Evolutionary conservation across 1,140 invertebrate genomes (phyloP).

Genomic region (Atta texana): DNA sequence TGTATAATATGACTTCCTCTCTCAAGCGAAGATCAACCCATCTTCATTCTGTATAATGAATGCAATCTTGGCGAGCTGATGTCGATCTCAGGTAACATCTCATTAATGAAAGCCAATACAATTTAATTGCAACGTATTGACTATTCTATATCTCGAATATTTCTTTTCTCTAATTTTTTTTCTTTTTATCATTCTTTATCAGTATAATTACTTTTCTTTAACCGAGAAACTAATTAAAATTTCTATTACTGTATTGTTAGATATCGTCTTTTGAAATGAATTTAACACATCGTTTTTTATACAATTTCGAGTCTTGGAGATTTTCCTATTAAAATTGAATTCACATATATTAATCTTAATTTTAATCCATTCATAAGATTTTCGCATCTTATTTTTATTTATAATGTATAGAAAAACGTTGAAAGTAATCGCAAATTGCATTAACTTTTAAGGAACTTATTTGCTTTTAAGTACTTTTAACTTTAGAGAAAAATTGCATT

Average conservation of each 20-base stretch:
- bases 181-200: neutral
- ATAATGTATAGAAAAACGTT: neutral
- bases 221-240: slow-evolving; percentile 18
- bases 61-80: slow-evolving; percentile 59
- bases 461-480: too few species aligned
- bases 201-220: neutral
- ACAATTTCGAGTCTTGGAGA: neutral
- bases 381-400: slow-evolving; percentile 3
- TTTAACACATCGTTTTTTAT: neutral
- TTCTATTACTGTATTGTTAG: neutral
- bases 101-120: slow-evolving; percentile 53
- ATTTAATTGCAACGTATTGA: slow-evolving; percentile 53
- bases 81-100: slow-evolving; percentile 62
- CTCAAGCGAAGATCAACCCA: neutral
- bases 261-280: neutral
- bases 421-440: neutral
- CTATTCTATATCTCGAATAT: slow-evolving; percentile 37
- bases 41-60: slow-evolving; percentile 68
- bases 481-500: too few species aligned
- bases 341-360: neutral
- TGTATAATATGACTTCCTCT: slow-evolving; percentile 11
- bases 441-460: neutral
- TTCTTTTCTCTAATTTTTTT: slow-evolving; percentile 16
- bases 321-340: slow-evolving; percentile 8
- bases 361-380: neutral